Evolutionary conservation across 1,140 invertebrate species (phyloP), one percentile per base, ranked within the genome.

Genomic region (Arion vulgaris): DNA sequence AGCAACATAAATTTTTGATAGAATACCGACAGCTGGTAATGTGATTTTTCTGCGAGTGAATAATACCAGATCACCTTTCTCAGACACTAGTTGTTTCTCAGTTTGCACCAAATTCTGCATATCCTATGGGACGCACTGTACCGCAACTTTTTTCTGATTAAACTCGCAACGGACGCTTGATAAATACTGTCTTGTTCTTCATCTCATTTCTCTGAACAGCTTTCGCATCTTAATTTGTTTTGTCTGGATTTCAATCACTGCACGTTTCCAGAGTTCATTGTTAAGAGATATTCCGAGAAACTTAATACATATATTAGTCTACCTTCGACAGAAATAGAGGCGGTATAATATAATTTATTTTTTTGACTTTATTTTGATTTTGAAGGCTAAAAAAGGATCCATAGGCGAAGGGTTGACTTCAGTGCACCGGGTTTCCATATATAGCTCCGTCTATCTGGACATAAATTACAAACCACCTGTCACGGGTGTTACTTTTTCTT

Each of bases 141-240:
- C n/a, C n/a, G n/a, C n/a, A n/a, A n/a, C n/a, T n/a, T n/a, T 7
- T 66, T 23, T 66, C n/a, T 66, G 62, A 66, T 66, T 66, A 66
- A 28, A 66, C n/a, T 66, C 28, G n/a, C 62, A 7, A 23, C 11
- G 62, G 17, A 66, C n/a, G 62, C n/a, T 7, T 66, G n/a, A 28
- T 66, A 66, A 66, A 66, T 66, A 66, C 28, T 66, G 62, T 32
- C n/a, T 66, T 66, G 7, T 66, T 32, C 62, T 28, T 66, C 5
- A 66, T 28, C 9, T 23, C 53, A n/a, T n/a, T n/a, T n/a, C n/a
- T n/a, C n/a, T n/a, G n/a, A n/a, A n/a, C n/a, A n/a, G n/a, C n/a
- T n/a, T n/a, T n/a, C n/a, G 19, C 4, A 32, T 32, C n/a, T 66
- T 32, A 0, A 32, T 66, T 66, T 66, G n/a, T 66, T 66, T 66